Percentiles rank a stretch among this genome's conserved stretches.
Conservation (phyloP, 2,113 vertebrate genomes). For the Dicrurus megarhynchus region DNA sequence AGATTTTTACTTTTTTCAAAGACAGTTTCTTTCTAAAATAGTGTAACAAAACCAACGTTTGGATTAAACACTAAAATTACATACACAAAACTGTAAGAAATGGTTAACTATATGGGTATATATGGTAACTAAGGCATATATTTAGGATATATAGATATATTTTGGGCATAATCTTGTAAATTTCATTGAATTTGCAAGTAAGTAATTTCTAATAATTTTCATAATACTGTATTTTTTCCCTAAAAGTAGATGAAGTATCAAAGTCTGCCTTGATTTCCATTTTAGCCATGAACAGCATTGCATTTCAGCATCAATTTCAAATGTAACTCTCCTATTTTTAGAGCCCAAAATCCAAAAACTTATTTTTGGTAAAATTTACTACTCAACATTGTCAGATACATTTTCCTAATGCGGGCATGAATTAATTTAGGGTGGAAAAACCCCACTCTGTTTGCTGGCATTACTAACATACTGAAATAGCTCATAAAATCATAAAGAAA, state of each 20-base stretch:
- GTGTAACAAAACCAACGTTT: neutral
- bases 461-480: neutral
- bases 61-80: neutral
- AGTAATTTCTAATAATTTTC: neutral
- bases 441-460: neutral
- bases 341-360: neutral
- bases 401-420: neutral
- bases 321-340: neutral
- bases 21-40: neutral
- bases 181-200: neutral
- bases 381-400: neutral
- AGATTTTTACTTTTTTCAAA: neutral
- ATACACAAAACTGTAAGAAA: neutral
- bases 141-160: neutral
- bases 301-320: neutral
- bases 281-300: neutral
- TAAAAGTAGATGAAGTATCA: neutral
- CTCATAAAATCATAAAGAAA: neutral
- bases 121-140: neutral
- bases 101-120: neutral
- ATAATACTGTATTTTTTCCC: neutral
- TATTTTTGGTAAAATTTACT: neutral
- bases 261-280: neutral
- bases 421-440: neutral
- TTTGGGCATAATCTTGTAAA: neutral